These are phyloP conservation scores for Neoascia interrupta DNA, from an alignment of 2,888 invertebrate species.

Conservation along the genomic window DNA sequence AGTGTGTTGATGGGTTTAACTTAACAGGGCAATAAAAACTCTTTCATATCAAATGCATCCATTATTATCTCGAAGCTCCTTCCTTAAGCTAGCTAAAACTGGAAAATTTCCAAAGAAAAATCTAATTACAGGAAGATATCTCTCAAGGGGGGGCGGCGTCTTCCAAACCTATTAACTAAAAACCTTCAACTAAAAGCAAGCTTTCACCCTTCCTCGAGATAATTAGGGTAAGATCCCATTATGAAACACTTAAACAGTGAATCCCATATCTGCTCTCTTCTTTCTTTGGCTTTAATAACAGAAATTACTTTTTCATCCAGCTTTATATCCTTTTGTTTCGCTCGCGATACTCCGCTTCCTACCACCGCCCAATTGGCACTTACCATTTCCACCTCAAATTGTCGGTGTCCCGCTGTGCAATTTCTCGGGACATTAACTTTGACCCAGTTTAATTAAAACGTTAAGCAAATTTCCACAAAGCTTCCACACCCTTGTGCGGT, in stretches of 20 bases:
- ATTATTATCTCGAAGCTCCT: no score
- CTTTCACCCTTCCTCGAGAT: no score
- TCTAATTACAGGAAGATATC: no score
- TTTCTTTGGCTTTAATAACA: slow-evolving; percentile 16
- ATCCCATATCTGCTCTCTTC: slow-evolving; percentile 6
- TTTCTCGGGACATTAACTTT: slow-evolving; percentile 64
- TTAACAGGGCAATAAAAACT: no score
- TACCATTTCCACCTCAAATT: slow-evolving; percentile 48
- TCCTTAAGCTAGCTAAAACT: no score
- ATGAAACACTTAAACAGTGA: slow-evolving; percentile 11
- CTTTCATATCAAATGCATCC: no score
- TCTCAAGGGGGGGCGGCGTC: no score
- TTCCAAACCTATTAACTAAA: no score
- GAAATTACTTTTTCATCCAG: slow-evolving; percentile 22
- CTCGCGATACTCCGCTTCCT: not conserved
- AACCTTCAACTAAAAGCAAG: no score
- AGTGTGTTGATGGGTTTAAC: no score
- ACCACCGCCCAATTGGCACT: slow-evolving; percentile 27
- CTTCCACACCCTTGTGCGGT: not conserved
- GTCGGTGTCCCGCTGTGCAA: slow-evolving; percentile 52
- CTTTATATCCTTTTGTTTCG: slow-evolving; percentile 21
- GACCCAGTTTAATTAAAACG: slow-evolving; percentile 63
- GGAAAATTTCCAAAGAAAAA: no score
- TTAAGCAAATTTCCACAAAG: slow-evolving; percentile 21
- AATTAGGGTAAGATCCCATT: slow-evolving; percentile 19